Conservation (phyloP, 2,797 vertebrate species). For the Pseudopleuronectes americanus region DNA sequence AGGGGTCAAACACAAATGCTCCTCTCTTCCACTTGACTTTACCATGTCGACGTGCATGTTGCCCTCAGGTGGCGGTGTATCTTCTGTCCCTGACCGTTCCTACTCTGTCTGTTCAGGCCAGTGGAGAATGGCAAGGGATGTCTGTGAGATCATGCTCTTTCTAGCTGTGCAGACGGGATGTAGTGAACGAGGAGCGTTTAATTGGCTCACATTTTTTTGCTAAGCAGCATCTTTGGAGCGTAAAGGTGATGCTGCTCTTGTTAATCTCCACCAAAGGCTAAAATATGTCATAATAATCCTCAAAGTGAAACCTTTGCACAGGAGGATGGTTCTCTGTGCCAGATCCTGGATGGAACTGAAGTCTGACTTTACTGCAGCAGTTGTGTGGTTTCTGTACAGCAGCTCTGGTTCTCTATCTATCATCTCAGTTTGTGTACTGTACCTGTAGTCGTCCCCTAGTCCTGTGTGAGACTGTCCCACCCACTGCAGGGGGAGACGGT, state of each 20-base stretch:
- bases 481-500: conserved; percentile 22
- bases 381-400: conserved; percentile 54
- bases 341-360: conserved; percentile 48
- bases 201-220: conserved; percentile 33
- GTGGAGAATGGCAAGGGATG: conserved; percentile 42
- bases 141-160: conserved; percentile 38
- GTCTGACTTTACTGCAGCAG: conserved; percentile 58
- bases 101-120: conserved; percentile 53
- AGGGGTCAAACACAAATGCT: conserved; percentile 66
- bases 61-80: conserved; percentile 78
- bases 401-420: conserved; percentile 58
- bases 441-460: conserved; percentile 55
- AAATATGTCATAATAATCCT: conserved; percentile 24
- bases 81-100: conserved; percentile 60
- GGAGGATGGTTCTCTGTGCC: conserved; percentile 50
- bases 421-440: conserved; percentile 66
- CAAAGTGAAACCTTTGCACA: conserved; percentile 23
- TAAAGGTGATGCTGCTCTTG: conserved; percentile 29
- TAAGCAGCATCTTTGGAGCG: conserved; percentile 38
- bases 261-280: conserved; percentile 36
- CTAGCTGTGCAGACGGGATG: conserved; percentile 47
- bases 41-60: conserved; percentile 79
- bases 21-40: conserved; percentile 57
- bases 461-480: conserved; percentile 36
- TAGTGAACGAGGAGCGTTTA: conserved; percentile 37